Conservation (phyloP, 2,888 invertebrate genomes). For the Thecophora atra region DNA sequence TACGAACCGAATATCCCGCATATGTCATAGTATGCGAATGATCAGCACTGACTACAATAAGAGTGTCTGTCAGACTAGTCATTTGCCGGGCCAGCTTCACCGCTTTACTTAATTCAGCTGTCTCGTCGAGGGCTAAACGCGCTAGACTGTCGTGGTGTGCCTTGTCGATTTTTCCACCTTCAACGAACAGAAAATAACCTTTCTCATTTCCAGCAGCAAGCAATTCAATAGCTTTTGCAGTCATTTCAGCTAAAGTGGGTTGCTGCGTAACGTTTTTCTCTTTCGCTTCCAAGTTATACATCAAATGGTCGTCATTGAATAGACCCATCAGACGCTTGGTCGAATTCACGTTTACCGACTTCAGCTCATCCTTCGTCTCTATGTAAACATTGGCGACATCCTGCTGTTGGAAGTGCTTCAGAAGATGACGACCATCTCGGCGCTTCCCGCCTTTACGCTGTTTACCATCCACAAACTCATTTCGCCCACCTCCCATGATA, state of each 20-base stretch:
- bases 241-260: constrained; percentile 83
- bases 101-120: constrained; percentile 78
- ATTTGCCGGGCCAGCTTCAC: constrained; percentile 71
- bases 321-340: constrained; percentile 74
- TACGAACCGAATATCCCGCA: constrained; percentile 71
- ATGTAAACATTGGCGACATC: constrained; percentile 68
- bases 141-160: constrained; percentile 61
- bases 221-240: constrained; percentile 76
- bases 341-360: constrained; percentile 63
- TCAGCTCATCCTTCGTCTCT: constrained; percentile 67
- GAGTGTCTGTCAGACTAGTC: constrained; percentile 75
- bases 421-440: constrained; percentile 73
- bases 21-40: constrained; percentile 82
- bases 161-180: constrained; percentile 44
- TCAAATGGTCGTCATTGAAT: constrained; percentile 74
- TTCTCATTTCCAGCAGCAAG: constrained; percentile 58
- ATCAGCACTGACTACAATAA: constrained; percentile 83
- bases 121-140: constrained; percentile 61
- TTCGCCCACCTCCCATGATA: constrained; percentile 79
- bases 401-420: constrained; percentile 71
- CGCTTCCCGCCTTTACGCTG: constrained; percentile 68
- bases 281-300: constrained; percentile 72
- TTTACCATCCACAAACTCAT: constrained; percentile 70
- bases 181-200: constrained; percentile 41
- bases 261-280: constrained; percentile 63